Base-by-base conservation (phyloP, 23 tunicate genomes). In the Ascidia mentula region DNA sequence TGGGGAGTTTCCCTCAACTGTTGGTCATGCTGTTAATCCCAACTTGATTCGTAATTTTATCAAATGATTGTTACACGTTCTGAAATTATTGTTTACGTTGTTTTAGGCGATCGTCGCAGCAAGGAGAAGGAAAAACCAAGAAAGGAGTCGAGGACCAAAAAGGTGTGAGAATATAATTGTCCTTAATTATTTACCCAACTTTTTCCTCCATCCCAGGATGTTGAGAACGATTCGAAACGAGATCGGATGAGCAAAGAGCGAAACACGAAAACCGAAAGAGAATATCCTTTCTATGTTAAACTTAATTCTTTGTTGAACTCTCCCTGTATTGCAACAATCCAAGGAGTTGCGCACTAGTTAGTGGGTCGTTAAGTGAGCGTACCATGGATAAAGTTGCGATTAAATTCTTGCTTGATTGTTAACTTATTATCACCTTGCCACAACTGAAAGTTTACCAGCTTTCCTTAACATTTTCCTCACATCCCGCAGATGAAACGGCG, bases 171-270 rank as follows among this genome's bases (percentile, higher is more conserved):
- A 12, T 42, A 42, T 42, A 42, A 42, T 15, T 15, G 53, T 42
- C 53, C 53, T 9, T 42, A 42, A 15, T 9, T 42, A 9, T 12
- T 42, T 42, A 42, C 12, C 15, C 15, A 9, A 9, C 15, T 53
- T 9, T 20, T 53, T 6, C 13, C 24, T 26, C 24, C 65, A 53
- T 9, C 4, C 24, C 24, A 53, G 65, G 65, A 53, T 59, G 77
- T 77, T 30, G 89, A 85, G 5, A 38, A 34, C 78, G 81, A 79
- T 39, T 2, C 60, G 75, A 72, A 46, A 32, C 46, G 36, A 40
- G 34, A 24, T 37, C 35, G 75, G 36, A 73, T 36, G 59, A 78
- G 71, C 46, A 85, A 85, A 39, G 90, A 86, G 46, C 37, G 90
- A 40, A 86, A 79, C 39, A 35, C 84, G 46, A 83, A 86, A 40